These are phyloP conservation scores for Callopanchax toddi DNA, from an alignment of 2,113 vertebrate species.

Conservation along the genomic window DNA sequence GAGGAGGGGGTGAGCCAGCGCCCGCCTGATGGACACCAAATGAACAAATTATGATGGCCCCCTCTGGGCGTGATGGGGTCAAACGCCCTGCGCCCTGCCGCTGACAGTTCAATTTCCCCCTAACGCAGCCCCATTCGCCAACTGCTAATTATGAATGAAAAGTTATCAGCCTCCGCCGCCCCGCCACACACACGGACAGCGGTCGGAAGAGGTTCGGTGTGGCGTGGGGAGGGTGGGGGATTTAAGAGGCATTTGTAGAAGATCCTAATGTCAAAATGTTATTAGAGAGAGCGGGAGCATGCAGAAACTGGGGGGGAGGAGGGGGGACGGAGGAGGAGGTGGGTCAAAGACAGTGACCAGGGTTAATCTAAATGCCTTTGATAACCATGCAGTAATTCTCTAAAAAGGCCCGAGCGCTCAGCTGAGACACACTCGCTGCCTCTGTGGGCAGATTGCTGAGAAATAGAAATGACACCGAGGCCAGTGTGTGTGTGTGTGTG, in stretches of 20 bases:
- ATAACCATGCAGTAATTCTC: constrained; percentile 83
- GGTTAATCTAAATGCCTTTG: constrained; percentile 87
- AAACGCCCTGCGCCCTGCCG: constrained; percentile 95
- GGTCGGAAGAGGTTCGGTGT: constrained; percentile 53
- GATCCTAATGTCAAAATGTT: constrained; percentile 99
- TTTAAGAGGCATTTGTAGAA: constrained; percentile 91
- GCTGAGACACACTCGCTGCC: constrained; percentile 74
- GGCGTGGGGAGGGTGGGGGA: constrained; percentile 27
- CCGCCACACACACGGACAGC: constrained; percentile 55
- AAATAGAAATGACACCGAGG: constrained; percentile 76
- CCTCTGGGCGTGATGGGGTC: constrained; percentile 99
- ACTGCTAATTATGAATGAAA: constrained; percentile 99
- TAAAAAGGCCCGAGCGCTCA: constrained; percentile 77
- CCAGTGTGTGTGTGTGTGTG: constrained; percentile 51
- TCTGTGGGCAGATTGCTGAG: constrained; percentile 75
- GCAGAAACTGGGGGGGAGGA: constrained; percentile 49
- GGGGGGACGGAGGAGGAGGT: constrained; percentile 56
- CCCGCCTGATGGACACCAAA: constrained; percentile 99
- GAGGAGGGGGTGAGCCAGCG: constrained; percentile 77
- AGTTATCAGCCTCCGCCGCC: constrained; percentile 94
- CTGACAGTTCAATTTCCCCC: constrained; percentile 99
- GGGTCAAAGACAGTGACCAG: constrained; percentile 83
- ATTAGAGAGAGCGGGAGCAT: constrained; percentile 85
- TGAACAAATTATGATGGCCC: constrained; percentile 99
- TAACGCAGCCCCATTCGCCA: constrained; percentile 93